phyloP scores from a whole-genome alignment of 2,888 invertebrate species.

The Troglohyphantes excavatus region DNA sequence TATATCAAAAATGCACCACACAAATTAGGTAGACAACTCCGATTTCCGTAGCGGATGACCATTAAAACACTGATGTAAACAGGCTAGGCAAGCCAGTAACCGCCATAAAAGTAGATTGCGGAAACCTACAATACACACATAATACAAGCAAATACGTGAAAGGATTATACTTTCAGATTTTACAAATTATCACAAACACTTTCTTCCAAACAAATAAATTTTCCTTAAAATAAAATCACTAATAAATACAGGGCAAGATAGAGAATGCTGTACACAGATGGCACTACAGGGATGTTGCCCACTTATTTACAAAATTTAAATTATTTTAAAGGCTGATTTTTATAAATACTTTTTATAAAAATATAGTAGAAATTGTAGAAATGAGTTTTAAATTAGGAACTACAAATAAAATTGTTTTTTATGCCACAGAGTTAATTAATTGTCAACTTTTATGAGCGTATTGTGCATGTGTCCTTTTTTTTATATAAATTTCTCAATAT shows the following conservation, averaged over 20 bases:
- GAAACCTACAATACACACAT: slow-evolving; percentile 33
- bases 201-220: not conserved
- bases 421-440: too few relatives aligned
- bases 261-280: slow-evolving; percentile 74
- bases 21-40: slow-evolving; percentile 47
- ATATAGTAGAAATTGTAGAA: too few relatives aligned
- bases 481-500: too few relatives aligned
- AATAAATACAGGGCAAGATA: slow-evolving; percentile 51
- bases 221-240: slow-evolving; percentile 24
- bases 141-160: not conserved
- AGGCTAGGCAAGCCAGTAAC: slow-evolving; percentile 62
- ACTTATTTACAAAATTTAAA: slow-evolving; percentile 29
- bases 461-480: too few relatives aligned
- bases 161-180: not conserved
- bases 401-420: too few relatives aligned
- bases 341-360: too few relatives aligned
- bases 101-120: slow-evolving; percentile 53
- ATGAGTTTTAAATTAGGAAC: too few relatives aligned
- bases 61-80: slow-evolving; percentile 53
- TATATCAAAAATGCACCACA: slow-evolving; percentile 50
- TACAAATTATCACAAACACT: not conserved
- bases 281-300: slow-evolving; percentile 67
- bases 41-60: slow-evolving; percentile 39
- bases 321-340: too few relatives aligned
- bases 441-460: too few relatives aligned